A percentile compares a stretch with the other conserved stretches of the same genome.
These are phyloP conservation scores for Chrysomela aeneicollis DNA, from an alignment of 2,888 invertebrate genomes.

Conservation along the genomic window DNA sequence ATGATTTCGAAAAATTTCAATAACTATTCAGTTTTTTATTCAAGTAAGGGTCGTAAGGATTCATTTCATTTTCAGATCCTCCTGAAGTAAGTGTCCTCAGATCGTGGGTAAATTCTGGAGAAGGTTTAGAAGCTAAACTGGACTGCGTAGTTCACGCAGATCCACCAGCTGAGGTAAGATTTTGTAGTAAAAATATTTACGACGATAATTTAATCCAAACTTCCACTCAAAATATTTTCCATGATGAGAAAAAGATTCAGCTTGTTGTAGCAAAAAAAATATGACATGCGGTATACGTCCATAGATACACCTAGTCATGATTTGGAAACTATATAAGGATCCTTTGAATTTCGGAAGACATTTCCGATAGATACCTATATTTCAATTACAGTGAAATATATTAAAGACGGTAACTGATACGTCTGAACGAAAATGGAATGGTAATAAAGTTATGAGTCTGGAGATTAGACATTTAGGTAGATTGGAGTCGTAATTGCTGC, in stretches of 20 bases:
- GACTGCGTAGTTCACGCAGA: conserved; percentile 71
- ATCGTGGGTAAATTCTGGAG: conserved; percentile 70
- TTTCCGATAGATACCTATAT: conserved; percentile 26
- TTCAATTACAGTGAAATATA: conserved; percentile 34
- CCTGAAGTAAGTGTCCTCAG: conserved; percentile 70
- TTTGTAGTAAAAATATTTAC: neutral
- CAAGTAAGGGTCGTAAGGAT: too few relatives aligned
- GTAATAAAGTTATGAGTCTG: conserved; percentile 47
- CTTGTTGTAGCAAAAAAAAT: too few relatives aligned
- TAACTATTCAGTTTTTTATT: neutral
- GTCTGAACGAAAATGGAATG: conserved; percentile 40
- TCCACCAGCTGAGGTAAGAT: conserved; percentile 60
- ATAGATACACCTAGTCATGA: too few relatives aligned
- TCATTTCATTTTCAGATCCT: conserved; percentile 67
- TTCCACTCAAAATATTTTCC: too few relatives aligned
- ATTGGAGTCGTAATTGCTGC: conserved; percentile 46
- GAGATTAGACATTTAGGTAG: conserved; percentile 48
- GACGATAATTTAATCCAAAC: too few relatives aligned
- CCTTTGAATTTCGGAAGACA: too few relatives aligned
- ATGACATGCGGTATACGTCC: too few relatives aligned
- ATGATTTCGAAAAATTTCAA: neutral
- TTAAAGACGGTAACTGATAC: conserved; percentile 34
- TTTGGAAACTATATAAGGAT: too few relatives aligned
- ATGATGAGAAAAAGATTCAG: too few relatives aligned
- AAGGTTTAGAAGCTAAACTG: conserved; percentile 69